Percentiles rank a stretch among this genome's conserved stretches.
These are phyloP conservation scores for Cosmopolites sordidus DNA, from an alignment of 2,888 invertebrate species.

Conservation along the genomic window DNA sequence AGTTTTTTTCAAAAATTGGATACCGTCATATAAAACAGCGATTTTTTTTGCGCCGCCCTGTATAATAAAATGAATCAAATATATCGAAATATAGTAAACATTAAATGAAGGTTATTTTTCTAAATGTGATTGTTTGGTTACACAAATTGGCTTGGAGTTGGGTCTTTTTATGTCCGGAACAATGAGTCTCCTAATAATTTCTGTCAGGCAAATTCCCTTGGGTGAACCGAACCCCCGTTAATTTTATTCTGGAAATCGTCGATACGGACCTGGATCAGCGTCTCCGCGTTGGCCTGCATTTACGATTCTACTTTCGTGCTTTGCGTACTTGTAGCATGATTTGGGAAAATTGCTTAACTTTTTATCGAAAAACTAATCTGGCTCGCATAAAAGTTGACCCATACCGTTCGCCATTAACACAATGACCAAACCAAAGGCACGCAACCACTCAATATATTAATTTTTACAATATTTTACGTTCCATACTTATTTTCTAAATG, in stretches of 20 bases:
- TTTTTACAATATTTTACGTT: constrained; percentile 20
- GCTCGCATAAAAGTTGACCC: constrained; percentile 43
- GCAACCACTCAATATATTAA: constrained; percentile 25
- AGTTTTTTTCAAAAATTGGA: too few species aligned
- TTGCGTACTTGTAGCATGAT: constrained; percentile 41
- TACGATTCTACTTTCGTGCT: constrained; percentile 28
- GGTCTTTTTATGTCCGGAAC: too few species aligned
- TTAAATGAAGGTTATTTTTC: too few species aligned
- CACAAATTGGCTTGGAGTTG: too few species aligned
- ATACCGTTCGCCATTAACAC: constrained; percentile 46
- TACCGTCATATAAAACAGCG: too few species aligned
- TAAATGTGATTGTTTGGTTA: too few species aligned
- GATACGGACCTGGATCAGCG: neutral
- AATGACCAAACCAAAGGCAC: constrained; percentile 39
- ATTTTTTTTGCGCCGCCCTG: too few species aligned
- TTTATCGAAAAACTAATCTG: constrained; percentile 45
- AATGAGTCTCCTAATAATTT: too few species aligned
- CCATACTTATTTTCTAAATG: neutral
- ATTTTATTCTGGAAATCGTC: neutral
- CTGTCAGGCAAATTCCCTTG: too few species aligned
- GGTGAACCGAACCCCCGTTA: too few species aligned
- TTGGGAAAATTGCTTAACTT: constrained; percentile 43
- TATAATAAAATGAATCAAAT: too few species aligned
- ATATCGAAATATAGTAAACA: too few species aligned
- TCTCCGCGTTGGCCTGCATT: constrained; percentile 9